Base-by-base conservation (phyloP, 1,140 invertebrate genomes). In the Meloidogyne exigua region DNA sequence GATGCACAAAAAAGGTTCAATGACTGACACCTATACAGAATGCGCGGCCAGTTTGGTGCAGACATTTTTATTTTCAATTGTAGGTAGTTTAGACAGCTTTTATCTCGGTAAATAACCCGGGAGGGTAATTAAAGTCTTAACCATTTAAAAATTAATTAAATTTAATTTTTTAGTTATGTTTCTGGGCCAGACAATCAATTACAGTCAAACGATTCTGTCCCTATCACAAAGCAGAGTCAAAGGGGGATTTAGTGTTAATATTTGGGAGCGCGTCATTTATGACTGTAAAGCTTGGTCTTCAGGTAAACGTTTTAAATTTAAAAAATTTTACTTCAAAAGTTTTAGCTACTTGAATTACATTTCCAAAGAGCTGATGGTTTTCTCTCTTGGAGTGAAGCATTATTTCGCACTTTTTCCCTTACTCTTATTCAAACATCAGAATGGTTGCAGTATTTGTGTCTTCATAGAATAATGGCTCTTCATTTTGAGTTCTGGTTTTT, bases 201-300 rank as follows among this genome's bases (percentile, higher is more conserved):
- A 73, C 72, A 65, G 62, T 73, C n/a, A 79, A 84, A 42, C 72
- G 85, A 7, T 78, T 87, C 21, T 86, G 87, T 71, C 85, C 86
- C 26, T 83, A 87, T 73, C 85, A 87, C 73, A 87, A 87, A 68
- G 86, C 85, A 32, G 87, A 87, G 72, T 81, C 85, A 15, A 49
- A 86, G 69, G 85, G 85, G 57, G 85, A 87, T 65, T 76, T 87
- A 39, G 78, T 85, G 44, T 77, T 87, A 39, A 78, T 87, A 13
- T 81, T 87, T 63, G 85, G 85, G 9, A 87, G 85, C 73, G 76
- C 73, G 25, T 21, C 79, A 36, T 81, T 87, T 13, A 80, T 87
- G 63, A 62, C 80, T 21, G 62, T 81, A 3, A 83, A 83, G 65
- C 76, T 82, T 36, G 65, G 83, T 13, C 81, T 83, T 9, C 82